Conservation (phyloP, 2,113 vertebrate species). For the Oreochromis spilurus region DNA sequence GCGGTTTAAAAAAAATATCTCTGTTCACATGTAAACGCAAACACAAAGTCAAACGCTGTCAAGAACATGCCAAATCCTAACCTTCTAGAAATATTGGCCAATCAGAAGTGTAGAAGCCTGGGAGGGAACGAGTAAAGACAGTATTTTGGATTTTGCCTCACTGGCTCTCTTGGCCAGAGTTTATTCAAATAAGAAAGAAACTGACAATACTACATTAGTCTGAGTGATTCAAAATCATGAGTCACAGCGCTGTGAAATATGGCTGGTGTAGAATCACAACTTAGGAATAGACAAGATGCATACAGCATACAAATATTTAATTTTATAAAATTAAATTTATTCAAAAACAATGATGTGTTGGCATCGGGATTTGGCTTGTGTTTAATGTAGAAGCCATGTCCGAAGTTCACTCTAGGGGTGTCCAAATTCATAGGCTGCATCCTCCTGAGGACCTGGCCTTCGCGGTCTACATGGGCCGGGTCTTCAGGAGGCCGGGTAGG, state of each 20-base stretch:
- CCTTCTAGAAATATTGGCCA: not conserved
- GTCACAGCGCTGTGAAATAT: not conserved
- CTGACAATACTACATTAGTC: no score
- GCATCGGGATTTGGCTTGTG: not conserved
- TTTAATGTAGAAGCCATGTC: not conserved
- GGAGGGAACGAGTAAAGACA: not conserved
- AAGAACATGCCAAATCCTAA: not conserved
- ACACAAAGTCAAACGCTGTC: not conserved
- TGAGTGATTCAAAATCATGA: not conserved
- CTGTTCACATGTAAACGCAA: not conserved
- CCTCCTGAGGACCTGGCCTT: no score
- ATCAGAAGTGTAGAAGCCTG: no score
- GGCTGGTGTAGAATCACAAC: not conserved
- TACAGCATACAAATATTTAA: not conserved
- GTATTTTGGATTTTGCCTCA: not conserved
- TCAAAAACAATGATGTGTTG: not conserved
- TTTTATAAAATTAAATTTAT: accelerated
- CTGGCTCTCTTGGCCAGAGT: not conserved
- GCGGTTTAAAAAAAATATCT: not conserved
- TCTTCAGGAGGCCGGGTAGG: no score
- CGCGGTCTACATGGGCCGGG: no score
- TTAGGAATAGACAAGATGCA: not conserved
- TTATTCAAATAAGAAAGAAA: no score
- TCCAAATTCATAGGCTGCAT: not conserved
- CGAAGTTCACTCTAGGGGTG: not conserved